phyloP scores from a whole-genome alignment of 2,888 invertebrate genomes.

The Agelastica alni region DNA sequence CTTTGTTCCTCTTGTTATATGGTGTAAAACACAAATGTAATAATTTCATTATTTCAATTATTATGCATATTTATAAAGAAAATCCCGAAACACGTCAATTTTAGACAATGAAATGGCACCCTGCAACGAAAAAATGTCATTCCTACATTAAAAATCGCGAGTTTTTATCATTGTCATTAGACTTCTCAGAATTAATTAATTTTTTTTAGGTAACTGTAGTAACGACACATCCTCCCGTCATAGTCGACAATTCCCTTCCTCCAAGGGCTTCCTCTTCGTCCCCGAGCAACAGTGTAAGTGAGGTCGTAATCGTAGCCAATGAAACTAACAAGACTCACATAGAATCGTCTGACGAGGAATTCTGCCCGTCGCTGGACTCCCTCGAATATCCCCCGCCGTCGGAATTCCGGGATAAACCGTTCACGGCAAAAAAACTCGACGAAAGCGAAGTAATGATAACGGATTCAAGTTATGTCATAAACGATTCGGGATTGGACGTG shows the following conservation, averaged over 20 bases:
- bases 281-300: conserved; percentile 63
- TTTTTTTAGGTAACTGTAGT: conserved; percentile 74
- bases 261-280: conserved; percentile 57
- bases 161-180: no score
- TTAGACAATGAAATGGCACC: no score
- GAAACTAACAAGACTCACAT: conserved; percentile 73
- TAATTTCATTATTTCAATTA: no score
- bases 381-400: conserved; percentile 64
- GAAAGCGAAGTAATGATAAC: conserved; percentile 86
- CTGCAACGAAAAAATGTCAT: background rate
- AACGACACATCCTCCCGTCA: conserved; percentile 80
- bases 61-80: no score
- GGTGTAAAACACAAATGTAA: no score
- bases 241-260: conserved; percentile 64
- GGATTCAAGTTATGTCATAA: conserved; percentile 69
- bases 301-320: conserved; percentile 80
- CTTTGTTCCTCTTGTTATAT: no score
- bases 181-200: no score
- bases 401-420: conserved; percentile 56
- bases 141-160: no score
- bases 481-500: conserved; percentile 68
- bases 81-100: no score
- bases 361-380: conserved; percentile 75
- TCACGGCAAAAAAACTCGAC: conserved; percentile 68
- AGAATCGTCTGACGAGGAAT: conserved; percentile 74